A percentile compares a stretch with the other conserved stretches of the same genome.
Evolutionary conservation across 2,113 vertebrate species (phyloP).

Genomic region (Indicator indicator): DNA sequence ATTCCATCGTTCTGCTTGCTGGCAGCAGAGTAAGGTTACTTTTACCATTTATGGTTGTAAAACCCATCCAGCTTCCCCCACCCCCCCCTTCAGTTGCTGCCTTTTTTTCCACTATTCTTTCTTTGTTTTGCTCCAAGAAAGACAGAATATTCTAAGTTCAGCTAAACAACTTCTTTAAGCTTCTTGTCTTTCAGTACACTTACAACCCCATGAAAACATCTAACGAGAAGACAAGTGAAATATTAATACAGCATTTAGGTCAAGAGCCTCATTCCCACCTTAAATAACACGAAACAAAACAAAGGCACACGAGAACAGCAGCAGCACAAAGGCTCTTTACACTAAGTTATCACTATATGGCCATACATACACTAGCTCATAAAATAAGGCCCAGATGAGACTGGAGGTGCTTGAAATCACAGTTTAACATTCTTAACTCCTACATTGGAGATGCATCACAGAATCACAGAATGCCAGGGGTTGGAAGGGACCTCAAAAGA

Average conservation of each 20-base stretch:
- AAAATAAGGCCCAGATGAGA: neutral
- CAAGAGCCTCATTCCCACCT: neutral
- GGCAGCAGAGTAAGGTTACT: constrained; percentile 72
- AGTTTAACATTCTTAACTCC: neutral
- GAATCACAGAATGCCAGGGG: too few species aligned
- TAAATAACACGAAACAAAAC: neutral
- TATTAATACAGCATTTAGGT: neutral
- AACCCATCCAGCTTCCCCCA: constrained; percentile 72
- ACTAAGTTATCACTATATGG: neutral
- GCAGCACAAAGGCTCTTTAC: neutral
- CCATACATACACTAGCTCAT: neutral
- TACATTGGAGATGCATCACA: neutral
- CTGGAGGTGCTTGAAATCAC: neutral
- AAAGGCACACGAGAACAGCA: neutral
- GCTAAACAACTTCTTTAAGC: constrained; percentile 46
- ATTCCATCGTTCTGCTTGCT: constrained; percentile 69
- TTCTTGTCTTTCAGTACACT: neutral
- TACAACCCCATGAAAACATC: constrained; percentile 15
- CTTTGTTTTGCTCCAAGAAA: constrained; percentile 48
- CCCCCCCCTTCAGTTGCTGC: constrained; percentile 49
- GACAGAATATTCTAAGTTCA: constrained; percentile 66
- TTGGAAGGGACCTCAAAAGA: too few species aligned
- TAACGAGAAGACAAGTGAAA: neutral
- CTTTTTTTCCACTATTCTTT: constrained; percentile 65
- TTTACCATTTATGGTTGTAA: constrained; percentile 86